These are phyloP conservation scores for Myrmophylax atrothorax DNA, from an alignment of 2,113 vertebrate species.

Conservation along the genomic window DNA sequence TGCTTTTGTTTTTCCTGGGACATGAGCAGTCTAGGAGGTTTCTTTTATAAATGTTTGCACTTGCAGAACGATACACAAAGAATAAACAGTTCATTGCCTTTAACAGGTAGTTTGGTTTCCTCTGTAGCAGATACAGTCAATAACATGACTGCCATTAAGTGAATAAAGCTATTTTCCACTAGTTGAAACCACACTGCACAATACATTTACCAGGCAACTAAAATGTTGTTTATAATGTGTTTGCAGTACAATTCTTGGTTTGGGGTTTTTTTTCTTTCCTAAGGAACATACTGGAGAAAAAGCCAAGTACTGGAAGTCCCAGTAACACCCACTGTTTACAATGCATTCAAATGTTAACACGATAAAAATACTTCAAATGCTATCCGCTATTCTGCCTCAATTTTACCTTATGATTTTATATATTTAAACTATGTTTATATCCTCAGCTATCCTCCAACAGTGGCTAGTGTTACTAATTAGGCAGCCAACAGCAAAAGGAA, in stretches of 20 bases:
- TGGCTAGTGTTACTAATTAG: neutral
- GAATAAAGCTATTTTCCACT: neutral
- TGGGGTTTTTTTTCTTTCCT: neutral
- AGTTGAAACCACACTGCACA: neutral
- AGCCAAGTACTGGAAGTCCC: neutral
- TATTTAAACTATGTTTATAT: neutral
- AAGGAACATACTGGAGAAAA: constrained; percentile 4
- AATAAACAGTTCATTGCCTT: neutral
- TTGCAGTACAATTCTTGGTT: neutral
- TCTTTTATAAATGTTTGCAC: neutral
- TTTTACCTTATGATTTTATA: neutral
- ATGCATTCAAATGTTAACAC: neutral
- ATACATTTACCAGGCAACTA: neutral
- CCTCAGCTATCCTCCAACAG: neutral
- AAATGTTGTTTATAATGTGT: neutral
- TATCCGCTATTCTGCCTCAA: neutral
- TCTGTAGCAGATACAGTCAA: neutral
- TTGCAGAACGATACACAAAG: neutral
- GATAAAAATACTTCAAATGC: neutral
- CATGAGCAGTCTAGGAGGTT: neutral
- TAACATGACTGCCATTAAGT: neutral
- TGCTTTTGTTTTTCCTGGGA: neutral
- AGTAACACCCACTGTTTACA: constrained; percentile 12
- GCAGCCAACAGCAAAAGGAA: neutral
- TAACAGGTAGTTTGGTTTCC: neutral